Base-by-base conservation (phyloP, 2,888 invertebrate genomes). In the Tipula lateralis region DNA sequence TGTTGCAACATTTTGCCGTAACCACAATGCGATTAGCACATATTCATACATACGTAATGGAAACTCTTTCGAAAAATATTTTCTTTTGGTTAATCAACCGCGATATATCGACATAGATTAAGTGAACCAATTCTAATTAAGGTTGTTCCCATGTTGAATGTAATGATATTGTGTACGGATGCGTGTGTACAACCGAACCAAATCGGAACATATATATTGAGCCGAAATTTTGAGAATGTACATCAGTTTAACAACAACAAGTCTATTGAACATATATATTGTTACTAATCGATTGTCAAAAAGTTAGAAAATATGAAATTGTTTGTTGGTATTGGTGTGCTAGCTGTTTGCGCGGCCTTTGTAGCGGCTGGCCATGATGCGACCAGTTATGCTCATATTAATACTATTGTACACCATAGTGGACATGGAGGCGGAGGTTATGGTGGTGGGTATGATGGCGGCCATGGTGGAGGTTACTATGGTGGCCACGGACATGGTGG, bases 401-500 rank as follows among this genome's bases (percentile, higher is more conserved):
- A 30, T 82, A 3, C 29, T 13, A 29, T 6, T 81, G 29, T 9
- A 2, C 12, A 29, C 13, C 9, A 13, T 29, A 24, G 80, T 29
- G 29, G 81, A 13, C 2, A 29, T 19, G 66, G 66, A 4, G 81
- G 81, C 30, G 82, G 16, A 30, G 82, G 32, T 1, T 9, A 82
- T 82, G 30, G 82, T 30, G n/a, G 6, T 30, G 30, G 30, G 7
- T n/a, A 32, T 30, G 30, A 16, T 30, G 82, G 29, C 5, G 82
- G 82, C 1, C 30, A 30, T 82, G 82, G 3, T 7, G 82, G n/a
- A n/a, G 82, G 82, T n/a, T n/a, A n/a, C n/a, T n/a, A n/a, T n/a
- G n/a, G n/a, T n/a, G n/a, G n/a, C n/a, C n/a, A 32, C 30, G 82
- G 82, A n/a, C 82, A 82, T 82, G 82, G 82, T 44, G 84, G n/a